These are phyloP conservation scores for Lichenostomus cassidix DNA, from an alignment of 2,113 vertebrate species.

Conservation along the genomic window DNA sequence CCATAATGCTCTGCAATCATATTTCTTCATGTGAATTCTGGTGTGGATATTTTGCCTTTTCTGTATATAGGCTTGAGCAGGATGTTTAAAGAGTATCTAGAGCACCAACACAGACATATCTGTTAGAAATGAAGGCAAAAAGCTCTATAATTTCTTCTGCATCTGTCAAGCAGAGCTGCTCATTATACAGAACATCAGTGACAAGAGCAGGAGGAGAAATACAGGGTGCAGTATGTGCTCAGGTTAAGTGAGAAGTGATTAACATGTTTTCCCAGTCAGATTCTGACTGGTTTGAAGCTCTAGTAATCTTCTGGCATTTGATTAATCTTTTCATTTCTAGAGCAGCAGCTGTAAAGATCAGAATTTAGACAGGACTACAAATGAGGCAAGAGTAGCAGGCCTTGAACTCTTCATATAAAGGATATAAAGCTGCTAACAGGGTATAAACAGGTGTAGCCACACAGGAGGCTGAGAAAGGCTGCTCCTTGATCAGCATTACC, in stretches of 20 bases:
- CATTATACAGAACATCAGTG: not conserved
- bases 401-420: not conserved
- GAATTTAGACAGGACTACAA: slow-evolving; percentile 21
- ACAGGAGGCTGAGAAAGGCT: not conserved
- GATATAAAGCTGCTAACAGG: not conserved
- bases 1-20: not conserved
- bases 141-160: not conserved
- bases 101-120: not conserved
- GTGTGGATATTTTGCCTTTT: not conserved
- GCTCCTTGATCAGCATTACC: not conserved
- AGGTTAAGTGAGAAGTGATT: not conserved
- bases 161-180: not conserved
- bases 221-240: not conserved
- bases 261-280: not conserved
- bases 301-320: slow-evolving; percentile 9
- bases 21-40: not conserved
- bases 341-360: not conserved
- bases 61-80: not conserved
- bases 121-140: not conserved
- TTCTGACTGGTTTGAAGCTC: not conserved
- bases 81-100: not conserved
- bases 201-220: not conserved
- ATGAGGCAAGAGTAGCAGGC: not conserved
- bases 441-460: not conserved
- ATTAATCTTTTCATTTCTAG: slow-evolving; percentile 22